Evolutionary conservation across 30 jellyfish, hydroid and myxozoan species (phyloP).

Genomic region (Nemopilema nomurai): DNA sequence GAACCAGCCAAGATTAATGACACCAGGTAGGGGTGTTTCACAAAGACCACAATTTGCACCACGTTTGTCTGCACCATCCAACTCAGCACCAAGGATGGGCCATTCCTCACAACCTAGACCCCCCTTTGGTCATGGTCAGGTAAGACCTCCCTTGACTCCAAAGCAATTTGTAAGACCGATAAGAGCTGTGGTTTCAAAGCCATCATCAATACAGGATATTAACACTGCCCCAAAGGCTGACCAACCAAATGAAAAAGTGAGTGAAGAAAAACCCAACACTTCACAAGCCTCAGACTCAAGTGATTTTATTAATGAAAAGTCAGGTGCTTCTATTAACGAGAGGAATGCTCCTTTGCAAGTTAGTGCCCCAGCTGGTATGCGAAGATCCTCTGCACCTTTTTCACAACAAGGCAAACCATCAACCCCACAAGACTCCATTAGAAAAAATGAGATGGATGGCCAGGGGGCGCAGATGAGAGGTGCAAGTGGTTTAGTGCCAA

Average conservation of each 20-base stretch:
- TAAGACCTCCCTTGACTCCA: conserved; percentile 6
- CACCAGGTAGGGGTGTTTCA: neutral
- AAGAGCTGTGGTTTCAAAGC: neutral
- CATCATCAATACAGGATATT: conserved; percentile 3
- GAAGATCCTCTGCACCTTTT: neutral
- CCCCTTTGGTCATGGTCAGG: conserved; percentile 3
- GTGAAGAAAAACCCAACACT: neutral
- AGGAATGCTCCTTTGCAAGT: neutral
- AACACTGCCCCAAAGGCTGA: conserved; percentile 58
- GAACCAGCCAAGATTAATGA: neutral
- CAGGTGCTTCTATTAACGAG: neutral
- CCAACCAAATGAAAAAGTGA: conserved; percentile 1
- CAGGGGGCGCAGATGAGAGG: neutral
- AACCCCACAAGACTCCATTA: conserved; percentile 7
- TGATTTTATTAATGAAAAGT: neutral
- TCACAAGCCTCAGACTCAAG: too few relatives aligned
- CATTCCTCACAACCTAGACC: conserved; percentile 24
- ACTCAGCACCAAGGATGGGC: conserved; percentile 4
- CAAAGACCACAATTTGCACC: neutral
- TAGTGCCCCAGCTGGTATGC: neutral
- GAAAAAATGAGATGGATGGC: conserved; percentile 5
- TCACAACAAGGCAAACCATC: neutral
- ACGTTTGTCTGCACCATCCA: neutral
- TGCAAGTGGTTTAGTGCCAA: neutral
- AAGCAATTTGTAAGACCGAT: neutral